Base-by-base conservation (phyloP, 2,888 invertebrate species). In the Theodoxus fluviatilis region DNA sequence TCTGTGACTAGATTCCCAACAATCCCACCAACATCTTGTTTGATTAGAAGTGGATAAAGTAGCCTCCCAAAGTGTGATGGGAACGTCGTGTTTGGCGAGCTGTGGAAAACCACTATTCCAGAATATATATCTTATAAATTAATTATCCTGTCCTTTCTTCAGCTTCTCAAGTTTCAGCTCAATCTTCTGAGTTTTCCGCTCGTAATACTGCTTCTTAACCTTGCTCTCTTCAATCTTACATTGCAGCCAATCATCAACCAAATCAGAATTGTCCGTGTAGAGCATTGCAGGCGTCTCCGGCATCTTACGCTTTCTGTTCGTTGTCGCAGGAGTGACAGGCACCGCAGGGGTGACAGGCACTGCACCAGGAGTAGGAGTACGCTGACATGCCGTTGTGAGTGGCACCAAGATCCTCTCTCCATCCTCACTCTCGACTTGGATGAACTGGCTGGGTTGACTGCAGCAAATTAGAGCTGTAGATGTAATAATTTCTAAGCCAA, bases 291-390 rank as follows among this genome's bases (percentile, higher is more conserved):
- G 55, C 55, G 25, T 55, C 55, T 55, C 55, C 55, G 55, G 55
- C 55, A 55, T 55, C 55, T 55, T 55, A 55, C 55, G 55, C 25
- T 55, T 55, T 55, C 31, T 55, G 25, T 55, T 55, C 55, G 55
- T 55, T 55, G 55, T 55, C 25, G n/a, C 55, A 55, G 55, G 55
- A 31, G 55, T 55, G 55, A 55, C 55, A 55, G 55, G 55, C 55
- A 55, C 55, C 55, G 25, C 55, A 55, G 55, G 55, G 55, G 55
- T 55, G 55, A 55, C 55, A 55, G 55, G 55, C 55, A 55, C 55
- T 31, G 25, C n/a, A n/a, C n/a, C n/a, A n/a, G n/a, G 22, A 55
- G 25, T 31, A n/a, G 31, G 55, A 55, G 25, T 55, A 25, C 31
- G 55, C 55, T 55, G 55, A n/a, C 25, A 31, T 55, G 55, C 25